These are phyloP conservation scores for Formica selysi DNA, from an alignment of 1,140 invertebrate species.

Conservation along the genomic window DNA sequence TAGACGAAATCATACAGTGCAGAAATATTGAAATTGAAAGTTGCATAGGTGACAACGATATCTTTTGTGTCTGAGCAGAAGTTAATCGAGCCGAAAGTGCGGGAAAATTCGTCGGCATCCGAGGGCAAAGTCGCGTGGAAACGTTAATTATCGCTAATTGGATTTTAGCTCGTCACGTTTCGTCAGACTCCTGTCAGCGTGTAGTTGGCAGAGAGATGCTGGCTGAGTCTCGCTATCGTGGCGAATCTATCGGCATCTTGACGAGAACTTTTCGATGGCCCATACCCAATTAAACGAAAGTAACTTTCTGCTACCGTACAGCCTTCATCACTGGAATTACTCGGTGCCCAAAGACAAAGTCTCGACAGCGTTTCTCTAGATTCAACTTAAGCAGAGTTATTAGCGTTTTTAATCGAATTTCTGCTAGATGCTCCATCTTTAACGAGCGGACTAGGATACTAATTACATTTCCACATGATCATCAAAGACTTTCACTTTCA, in stretches of 20 bases:
- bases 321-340: constrained; percentile 32
- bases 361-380: constrained; percentile 30
- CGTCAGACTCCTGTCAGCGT: constrained; percentile 61
- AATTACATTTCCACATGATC: background rate
- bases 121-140: constrained; percentile 25
- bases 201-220: constrained; percentile 20
- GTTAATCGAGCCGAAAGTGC: constrained; percentile 35
- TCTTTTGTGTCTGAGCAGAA: background rate
- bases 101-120: constrained; percentile 17
- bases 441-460: background rate
- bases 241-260: constrained; percentile 59
- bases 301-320: constrained; percentile 44
- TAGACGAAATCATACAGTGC: background rate
- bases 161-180: constrained; percentile 64
- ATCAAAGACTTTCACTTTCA: background rate
- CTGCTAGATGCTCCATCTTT: background rate
- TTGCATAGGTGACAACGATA: constrained; percentile 10
- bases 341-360: background rate
- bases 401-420: constrained; percentile 6
- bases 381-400: constrained; percentile 39
- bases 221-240: constrained; percentile 17
- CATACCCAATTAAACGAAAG: constrained; percentile 58
- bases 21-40: background rate
- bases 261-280: constrained; percentile 60
- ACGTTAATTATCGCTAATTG: constrained; percentile 67